Conservation (phyloP, 2,797 vertebrate genomes). For the Oreochromis mossambicus region DNA sequence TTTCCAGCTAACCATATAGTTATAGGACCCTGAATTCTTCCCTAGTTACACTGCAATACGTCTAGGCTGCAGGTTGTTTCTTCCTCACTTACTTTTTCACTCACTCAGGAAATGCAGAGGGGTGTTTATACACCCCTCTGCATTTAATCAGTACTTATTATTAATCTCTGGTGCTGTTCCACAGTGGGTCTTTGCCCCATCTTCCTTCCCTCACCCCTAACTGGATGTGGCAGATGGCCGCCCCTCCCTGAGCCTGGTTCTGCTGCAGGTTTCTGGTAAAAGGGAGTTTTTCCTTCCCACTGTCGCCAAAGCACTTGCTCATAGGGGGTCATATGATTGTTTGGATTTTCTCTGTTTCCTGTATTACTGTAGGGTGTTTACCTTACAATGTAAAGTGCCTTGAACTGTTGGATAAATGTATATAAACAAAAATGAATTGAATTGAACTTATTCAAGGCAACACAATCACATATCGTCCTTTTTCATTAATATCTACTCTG, state of each 20-base stretch:
- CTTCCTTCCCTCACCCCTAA: neutral
- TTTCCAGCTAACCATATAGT: neutral
- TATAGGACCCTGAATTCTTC: neutral
- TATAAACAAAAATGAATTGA: neutral
- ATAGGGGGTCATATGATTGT: rapidly evolving
- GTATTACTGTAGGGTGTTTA: rapidly evolving
- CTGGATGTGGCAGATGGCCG: neutral
- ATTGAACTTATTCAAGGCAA: neutral
- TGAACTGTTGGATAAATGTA: neutral
- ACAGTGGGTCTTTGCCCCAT: neutral
- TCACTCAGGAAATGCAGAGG: neutral
- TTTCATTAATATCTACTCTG: neutral
- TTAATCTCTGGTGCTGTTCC: neutral
- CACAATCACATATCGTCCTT: neutral
- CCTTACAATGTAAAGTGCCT: neutral
- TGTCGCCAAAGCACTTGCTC: neutral
- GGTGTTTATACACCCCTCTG: neutral
- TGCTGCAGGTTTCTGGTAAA: neutral
- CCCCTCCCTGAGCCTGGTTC: neutral
- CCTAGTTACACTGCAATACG: neutral
- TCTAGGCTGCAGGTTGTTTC: neutral
- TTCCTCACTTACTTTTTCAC: neutral
- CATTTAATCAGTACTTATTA: neutral
- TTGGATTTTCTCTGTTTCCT: neutral
- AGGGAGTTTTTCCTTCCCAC: neutral